Percentiles rank a stretch among this genome's conserved stretches.
Evolutionary conservation across 92 coral and sea anemone genomes (phyloP).

Genomic region (Actinostola sp.): DNA sequence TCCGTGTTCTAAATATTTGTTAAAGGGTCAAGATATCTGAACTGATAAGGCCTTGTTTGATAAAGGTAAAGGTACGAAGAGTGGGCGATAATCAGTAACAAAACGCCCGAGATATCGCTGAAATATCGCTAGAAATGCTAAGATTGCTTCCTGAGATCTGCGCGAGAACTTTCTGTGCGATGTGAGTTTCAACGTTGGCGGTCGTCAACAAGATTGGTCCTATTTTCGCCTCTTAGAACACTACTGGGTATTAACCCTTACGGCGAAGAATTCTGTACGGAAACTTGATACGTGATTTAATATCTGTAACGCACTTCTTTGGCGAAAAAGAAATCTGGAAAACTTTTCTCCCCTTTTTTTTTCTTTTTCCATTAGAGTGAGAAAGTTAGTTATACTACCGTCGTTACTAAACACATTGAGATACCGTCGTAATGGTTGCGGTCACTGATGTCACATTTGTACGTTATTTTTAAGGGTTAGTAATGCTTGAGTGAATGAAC

Average conservation of each 20-base stretch:
- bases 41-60: conserved; percentile 6
- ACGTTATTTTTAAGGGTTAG: too few species aligned
- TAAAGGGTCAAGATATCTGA: conserved; percentile 25
- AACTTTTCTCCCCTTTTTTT: too few species aligned
- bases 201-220: neutral
- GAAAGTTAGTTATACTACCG: too few species aligned
- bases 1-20: conserved; percentile 33
- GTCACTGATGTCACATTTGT: too few species aligned
- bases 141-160: neutral
- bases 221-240: conserved; percentile 2
- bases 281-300: neutral
- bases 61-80: neutral
- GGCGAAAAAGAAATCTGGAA: too few species aligned
- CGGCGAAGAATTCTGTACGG: neutral
- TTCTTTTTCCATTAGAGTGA: too few species aligned
- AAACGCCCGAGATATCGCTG: neutral
- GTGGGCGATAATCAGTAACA: neutral
- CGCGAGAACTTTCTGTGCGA: neutral
- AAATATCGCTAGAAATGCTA: neutral
- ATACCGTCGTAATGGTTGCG: too few species aligned
- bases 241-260: neutral
- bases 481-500: too few species aligned
- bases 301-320: too few species aligned
- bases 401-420: too few species aligned
- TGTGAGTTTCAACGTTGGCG: neutral